These are phyloP conservation scores for Hycleus phaleratus DNA, from an alignment of 1,140 invertebrate species.

Conservation along the genomic window DNA sequence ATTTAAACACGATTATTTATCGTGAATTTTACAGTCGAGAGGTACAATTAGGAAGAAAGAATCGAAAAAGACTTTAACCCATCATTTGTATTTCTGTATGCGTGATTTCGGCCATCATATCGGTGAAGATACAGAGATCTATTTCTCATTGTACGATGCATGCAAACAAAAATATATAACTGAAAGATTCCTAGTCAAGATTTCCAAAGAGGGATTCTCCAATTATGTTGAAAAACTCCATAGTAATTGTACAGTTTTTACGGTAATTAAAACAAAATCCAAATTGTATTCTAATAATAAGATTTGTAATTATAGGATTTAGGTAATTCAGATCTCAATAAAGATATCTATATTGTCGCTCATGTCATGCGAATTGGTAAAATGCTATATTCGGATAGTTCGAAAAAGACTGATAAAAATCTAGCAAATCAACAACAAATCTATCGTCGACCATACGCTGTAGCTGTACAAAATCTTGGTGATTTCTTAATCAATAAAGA, in stretches of 20 bases:
- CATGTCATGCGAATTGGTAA: constrained; percentile 82
- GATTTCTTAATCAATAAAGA: constrained; percentile 55
- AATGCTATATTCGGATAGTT: constrained; percentile 75
- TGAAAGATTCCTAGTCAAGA: constrained; percentile 79
- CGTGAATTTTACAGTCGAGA: constrained; percentile 26
- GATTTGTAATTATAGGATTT: constrained; percentile 45
- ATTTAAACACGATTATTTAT: not conserved
- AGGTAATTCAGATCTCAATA: constrained; percentile 70
- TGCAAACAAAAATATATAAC: constrained; percentile 64
- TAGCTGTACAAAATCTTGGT: constrained; percentile 64
- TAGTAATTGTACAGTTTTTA: constrained; percentile 83
- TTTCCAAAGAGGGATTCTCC: constrained; percentile 83
- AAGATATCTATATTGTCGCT: constrained; percentile 78
- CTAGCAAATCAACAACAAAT: constrained; percentile 43
- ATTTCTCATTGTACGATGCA: constrained; percentile 79
- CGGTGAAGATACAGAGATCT: constrained; percentile 81
- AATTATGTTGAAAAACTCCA: constrained; percentile 83
- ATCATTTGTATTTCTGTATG: constrained; percentile 83
- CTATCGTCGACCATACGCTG: constrained; percentile 73
- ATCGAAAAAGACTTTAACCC: constrained; percentile 60
- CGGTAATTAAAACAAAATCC: constrained; percentile 46
- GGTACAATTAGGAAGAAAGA: constrained; percentile 47
- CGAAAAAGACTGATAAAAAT: constrained; percentile 53
- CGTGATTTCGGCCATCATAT: constrained; percentile 77
- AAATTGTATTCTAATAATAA: too few species aligned